Percentiles rank a stretch among this genome's conserved stretches.
Evolutionary conservation across 2,888 invertebrate genomes (phyloP).

Genomic region (Cephus pygmeus): DNA sequence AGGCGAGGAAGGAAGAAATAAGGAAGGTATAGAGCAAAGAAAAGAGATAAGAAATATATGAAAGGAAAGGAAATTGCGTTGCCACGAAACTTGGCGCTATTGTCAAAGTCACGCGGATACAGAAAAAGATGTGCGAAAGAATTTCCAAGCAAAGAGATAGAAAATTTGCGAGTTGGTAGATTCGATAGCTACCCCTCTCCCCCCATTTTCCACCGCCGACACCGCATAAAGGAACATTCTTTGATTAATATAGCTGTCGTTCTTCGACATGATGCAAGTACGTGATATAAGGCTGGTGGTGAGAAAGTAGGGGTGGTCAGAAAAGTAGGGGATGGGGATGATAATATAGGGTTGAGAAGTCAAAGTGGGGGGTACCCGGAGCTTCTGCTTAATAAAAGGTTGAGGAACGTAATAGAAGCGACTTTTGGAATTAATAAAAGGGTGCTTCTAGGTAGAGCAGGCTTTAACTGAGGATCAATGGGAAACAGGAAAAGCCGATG

Average conservation of each 20-base stretch:
- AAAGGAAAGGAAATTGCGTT: background rate
- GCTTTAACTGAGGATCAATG: background rate
- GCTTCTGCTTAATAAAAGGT: background rate
- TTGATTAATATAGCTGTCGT: background rate
- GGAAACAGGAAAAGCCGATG: background rate
- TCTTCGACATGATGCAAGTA: background rate
- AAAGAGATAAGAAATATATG: background rate
- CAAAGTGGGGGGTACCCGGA: background rate
- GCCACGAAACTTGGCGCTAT: background rate
- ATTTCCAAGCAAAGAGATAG: background rate
- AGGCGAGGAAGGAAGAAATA: background rate
- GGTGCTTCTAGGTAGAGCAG: background rate
- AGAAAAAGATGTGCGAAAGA: background rate
- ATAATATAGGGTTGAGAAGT: background rate
- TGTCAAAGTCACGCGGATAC: background rate
- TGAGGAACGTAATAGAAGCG: background rate
- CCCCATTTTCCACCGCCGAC: background rate
- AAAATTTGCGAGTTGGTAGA: background rate
- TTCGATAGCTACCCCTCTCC: background rate
- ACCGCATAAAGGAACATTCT: background rate
- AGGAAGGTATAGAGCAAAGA: conserved; percentile 15
- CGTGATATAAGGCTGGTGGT: background rate
- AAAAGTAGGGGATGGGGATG: background rate
- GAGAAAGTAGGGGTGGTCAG: background rate
- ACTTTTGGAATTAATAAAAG: background rate